A percentile compares a stretch with the other conserved stretches of the same genome.
Conservation (phyloP, 2,888 invertebrate genomes). For the Pomacea canaliculata region DNA sequence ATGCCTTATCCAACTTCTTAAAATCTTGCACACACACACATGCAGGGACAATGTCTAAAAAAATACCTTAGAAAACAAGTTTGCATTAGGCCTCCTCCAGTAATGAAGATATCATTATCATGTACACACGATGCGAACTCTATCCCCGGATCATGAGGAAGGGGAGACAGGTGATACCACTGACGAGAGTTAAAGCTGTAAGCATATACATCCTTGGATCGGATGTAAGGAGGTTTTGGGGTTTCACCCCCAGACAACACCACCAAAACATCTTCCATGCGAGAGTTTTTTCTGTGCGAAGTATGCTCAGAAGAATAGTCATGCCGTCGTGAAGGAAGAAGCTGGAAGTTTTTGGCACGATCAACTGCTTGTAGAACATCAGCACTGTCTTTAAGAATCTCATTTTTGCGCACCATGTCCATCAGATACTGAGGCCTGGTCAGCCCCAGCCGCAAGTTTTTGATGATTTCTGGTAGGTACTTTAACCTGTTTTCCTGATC, state of each 20-base stretch:
- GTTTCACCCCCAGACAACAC: conserved; percentile 56
- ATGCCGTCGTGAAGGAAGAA: conserved; percentile 55
- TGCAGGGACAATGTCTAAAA: no score
- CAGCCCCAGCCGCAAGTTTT: conserved; percentile 45
- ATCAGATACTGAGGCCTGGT: conserved; percentile 47
- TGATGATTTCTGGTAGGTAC: conserved; percentile 52
- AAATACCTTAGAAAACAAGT: conserved; percentile 40
- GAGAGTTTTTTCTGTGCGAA: conserved; percentile 43
- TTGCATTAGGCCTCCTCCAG: conserved; percentile 55
- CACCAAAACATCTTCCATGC: conserved; percentile 53
- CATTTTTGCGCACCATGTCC: conserved; percentile 40
- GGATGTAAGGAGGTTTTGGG: conserved; percentile 54
- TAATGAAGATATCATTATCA: conserved; percentile 56
- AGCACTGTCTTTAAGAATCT: conserved; percentile 43
- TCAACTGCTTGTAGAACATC: conserved; percentile 47
- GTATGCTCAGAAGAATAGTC: conserved; percentile 49
- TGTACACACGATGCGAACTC: conserved; percentile 59
- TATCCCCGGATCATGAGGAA: conserved; percentile 58
- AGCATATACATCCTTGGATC: conserved; percentile 52
- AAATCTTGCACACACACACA: no score
- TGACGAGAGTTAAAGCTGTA: conserved; percentile 52
- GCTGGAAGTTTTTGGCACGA: conserved; percentile 55
- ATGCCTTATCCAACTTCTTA: no score
- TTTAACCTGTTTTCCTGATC: conserved; percentile 72
- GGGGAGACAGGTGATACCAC: conserved; percentile 52